These are phyloP conservation scores for Paraescarpia echinospica DNA, from an alignment of 1,140 invertebrate genomes.

Conservation along the genomic window DNA sequence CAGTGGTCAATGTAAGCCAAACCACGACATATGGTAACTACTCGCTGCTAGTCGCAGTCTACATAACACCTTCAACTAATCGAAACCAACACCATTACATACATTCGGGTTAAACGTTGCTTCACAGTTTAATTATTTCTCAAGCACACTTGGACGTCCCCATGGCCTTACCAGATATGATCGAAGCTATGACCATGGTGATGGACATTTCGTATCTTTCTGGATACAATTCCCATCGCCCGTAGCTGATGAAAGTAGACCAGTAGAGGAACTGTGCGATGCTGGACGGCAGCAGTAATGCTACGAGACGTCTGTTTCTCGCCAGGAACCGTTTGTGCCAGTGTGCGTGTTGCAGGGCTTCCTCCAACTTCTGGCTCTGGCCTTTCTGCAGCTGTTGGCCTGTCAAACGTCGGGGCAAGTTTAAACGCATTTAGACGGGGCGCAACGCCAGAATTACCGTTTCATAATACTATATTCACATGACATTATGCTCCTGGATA, in stretches of 20 bases:
- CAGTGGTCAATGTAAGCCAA: not conserved
- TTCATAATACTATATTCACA: too few species aligned
- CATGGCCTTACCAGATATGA: slow-evolving; percentile 13
- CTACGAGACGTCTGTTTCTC: not conserved
- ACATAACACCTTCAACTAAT: not conserved
- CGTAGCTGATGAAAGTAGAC: slow-evolving; percentile 2
- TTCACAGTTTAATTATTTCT: not conserved
- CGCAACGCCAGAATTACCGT: not conserved
- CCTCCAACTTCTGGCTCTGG: not conserved
- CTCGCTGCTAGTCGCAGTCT: too few species aligned
- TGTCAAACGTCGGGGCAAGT: not conserved
- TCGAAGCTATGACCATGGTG: slow-evolving; percentile 21
- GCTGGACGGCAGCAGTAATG: not conserved
- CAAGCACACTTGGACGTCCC: not conserved
- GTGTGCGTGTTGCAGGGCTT: not conserved
- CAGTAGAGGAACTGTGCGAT: not conserved
- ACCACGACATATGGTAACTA: not conserved
- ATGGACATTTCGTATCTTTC: slow-evolving; percentile 20
- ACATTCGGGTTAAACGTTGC: not conserved
- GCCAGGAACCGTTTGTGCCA: not conserved
- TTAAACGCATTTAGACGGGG: too few species aligned
- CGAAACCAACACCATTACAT: not conserved
- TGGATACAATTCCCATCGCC: slow-evolving; percentile 7
- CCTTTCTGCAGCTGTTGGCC: not conserved
- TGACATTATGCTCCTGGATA: too few species aligned